Evolutionary conservation across 1,140 invertebrate genomes (phyloP).

Genomic region (Hesperophylax magnus): DNA sequence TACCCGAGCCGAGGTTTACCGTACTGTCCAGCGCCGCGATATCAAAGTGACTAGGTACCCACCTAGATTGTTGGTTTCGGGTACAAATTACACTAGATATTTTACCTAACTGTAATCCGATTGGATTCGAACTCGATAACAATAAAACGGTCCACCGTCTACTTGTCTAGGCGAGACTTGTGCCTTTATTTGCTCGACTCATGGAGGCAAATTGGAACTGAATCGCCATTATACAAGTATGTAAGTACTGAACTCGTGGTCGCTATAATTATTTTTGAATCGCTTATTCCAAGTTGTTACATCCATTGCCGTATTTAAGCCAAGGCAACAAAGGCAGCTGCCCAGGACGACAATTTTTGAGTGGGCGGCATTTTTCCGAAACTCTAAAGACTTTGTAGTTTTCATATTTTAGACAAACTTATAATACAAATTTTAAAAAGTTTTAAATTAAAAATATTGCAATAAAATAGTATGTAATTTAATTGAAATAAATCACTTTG

Average conservation of each 20-base stretch:
- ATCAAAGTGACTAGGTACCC: slow-evolving; percentile 5
- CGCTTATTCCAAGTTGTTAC: neutral
- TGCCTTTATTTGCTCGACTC: slow-evolving; percentile 5
- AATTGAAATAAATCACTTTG: too few relatives aligned
- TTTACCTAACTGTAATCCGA: slow-evolving; percentile 53
- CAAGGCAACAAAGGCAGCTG: too few relatives aligned
- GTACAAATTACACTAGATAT: slow-evolving; percentile 50
- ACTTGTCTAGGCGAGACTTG: neutral
- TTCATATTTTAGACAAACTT: too few relatives aligned
- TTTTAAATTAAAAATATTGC: too few relatives aligned
- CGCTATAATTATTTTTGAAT: neutral
- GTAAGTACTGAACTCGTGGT: too few relatives aligned
- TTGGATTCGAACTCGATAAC: slow-evolving; percentile 34
- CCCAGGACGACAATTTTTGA: too few relatives aligned
- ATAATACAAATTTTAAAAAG: too few relatives aligned
- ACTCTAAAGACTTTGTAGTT: too few relatives aligned
- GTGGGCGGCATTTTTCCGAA: too few relatives aligned
- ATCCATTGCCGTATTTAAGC: too few relatives aligned
- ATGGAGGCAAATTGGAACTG: neutral
- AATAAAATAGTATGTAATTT: too few relatives aligned
- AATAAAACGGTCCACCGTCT: slow-evolving; percentile 17
- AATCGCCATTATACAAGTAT: neutral
- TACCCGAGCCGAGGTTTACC: slow-evolving; percentile 8
- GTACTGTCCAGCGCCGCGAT: neutral
- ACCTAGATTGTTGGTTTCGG: slow-evolving; percentile 43